Conservation (phyloP, 1,140 invertebrate genomes). For the Meloidogyne exigua region DNA sequence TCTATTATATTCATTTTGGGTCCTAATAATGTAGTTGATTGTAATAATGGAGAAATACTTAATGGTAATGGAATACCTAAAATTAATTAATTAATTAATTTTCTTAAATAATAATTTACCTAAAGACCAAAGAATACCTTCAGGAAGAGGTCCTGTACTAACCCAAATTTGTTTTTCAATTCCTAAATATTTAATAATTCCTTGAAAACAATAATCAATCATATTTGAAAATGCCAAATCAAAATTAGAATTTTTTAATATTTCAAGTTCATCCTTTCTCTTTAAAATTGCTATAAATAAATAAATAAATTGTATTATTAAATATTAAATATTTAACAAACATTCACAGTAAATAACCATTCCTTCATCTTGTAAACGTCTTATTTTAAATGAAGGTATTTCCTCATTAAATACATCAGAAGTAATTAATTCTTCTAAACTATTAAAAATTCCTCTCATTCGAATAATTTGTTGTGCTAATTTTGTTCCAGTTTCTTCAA, state of each 20-base stretch:
- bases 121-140: conserved; percentile 29
- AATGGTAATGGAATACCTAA: conserved; percentile 39
- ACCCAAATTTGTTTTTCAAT: conserved; percentile 36
- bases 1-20: conserved; percentile 38
- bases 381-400: neutral
- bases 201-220: conserved; percentile 44
- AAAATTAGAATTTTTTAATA: conserved; percentile 37
- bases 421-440: conserved; percentile 13
- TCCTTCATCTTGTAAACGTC: conserved; percentile 18
- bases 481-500: conserved; percentile 44
- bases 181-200: conserved; percentile 36
- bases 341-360: conserved; percentile 28
- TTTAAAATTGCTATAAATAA: conserved; percentile 39
- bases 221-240: conserved; percentile 42
- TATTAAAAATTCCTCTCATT: conserved; percentile 32
- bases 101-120: conserved; percentile 29
- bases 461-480: conserved; percentile 42
- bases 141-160: conserved; percentile 43
- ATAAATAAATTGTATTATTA: neutral
- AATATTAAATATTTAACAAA: conserved; percentile 9
- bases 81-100: conserved; percentile 5
- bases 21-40: conserved; percentile 31
- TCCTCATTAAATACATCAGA: conserved; percentile 15
- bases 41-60: conserved; percentile 35
- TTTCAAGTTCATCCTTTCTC: conserved; percentile 40